phyloP scores from a whole-genome alignment of 1,140 invertebrate genomes.

The Drosophila mayri region DNA sequence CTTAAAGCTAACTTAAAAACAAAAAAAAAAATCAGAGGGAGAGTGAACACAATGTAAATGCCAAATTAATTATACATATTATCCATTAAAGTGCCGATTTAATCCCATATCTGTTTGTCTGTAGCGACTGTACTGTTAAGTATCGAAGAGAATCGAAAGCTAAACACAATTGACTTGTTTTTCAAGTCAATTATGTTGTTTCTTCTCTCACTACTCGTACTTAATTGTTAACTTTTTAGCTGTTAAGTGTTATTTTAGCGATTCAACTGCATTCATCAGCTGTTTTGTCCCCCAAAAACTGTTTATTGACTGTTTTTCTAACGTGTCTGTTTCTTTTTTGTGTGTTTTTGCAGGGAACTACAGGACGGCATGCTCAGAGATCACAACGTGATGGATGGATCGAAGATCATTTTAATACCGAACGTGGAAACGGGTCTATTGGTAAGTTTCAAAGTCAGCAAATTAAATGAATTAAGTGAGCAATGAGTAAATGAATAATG shows the following conservation, averaged over 20 bases:
- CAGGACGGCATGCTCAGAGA: slow-evolving; percentile 94
- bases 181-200: not conserved
- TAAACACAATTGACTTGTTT: slow-evolving; percentile 7
- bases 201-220: not conserved
- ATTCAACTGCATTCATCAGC: slow-evolving; percentile 1
- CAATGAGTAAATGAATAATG: too few species aligned
- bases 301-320: slow-evolving; percentile 4
- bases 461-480: not conserved
- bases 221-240: not conserved
- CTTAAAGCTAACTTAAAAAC: too few species aligned
- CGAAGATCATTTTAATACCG: slow-evolving; percentile 94
- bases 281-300: not conserved
- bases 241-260: not conserved
- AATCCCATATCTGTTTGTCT: not conserved
- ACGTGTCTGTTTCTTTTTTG: not conserved
- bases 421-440: slow-evolving; percentile 97
- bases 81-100: slow-evolving; percentile 38
- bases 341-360: slow-evolving; percentile 90
- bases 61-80: slow-evolving; percentile 56
- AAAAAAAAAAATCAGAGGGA: slow-evolving; percentile 5
- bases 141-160: slow-evolving; percentile 7
- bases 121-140: slow-evolving; percentile 35
- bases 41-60: slow-evolving; percentile 27
- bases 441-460: slow-evolving; percentile 88
- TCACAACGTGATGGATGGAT: slow-evolving; percentile 94